Percentiles rank a stretch among this genome's conserved stretches.
Evolutionary conservation across 2,797 vertebrate genomes (phyloP).

Genomic region (Dicrostonyx torquatus): DNA sequence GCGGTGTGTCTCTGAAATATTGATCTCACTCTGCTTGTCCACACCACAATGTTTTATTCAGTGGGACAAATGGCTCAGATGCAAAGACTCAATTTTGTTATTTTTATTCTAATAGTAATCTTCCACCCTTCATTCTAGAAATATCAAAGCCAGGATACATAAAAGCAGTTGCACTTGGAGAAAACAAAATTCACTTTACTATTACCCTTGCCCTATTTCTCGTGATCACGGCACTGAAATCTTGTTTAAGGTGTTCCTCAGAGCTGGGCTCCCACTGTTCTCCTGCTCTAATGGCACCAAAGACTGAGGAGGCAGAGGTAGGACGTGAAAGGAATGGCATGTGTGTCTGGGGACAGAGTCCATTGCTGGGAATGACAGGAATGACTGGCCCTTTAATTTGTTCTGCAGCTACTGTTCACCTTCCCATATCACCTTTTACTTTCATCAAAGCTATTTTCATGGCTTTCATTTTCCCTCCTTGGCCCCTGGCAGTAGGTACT

Average conservation of each 20-base stretch:
- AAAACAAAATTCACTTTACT: constrained; percentile 55
- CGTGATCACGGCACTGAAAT: constrained; percentile 54
- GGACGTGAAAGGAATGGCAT: not conserved
- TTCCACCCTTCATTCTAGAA: not conserved
- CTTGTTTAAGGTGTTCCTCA: constrained; percentile 38
- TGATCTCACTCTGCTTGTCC: not conserved
- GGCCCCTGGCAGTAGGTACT: not conserved
- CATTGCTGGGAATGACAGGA: not conserved
- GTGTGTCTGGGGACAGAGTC: not conserved
- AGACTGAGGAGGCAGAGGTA: not conserved
- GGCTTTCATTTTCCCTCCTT: not conserved
- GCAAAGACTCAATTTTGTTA: not conserved
- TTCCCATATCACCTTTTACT: not conserved
- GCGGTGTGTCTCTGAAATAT: constrained; percentile 12
- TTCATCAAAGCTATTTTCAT: constrained; percentile 38
- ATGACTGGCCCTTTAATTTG: constrained; percentile 53
- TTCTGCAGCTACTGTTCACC: not conserved
- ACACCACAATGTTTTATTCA: constrained; percentile 29
- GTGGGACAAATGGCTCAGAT: constrained; percentile 40
- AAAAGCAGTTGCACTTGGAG: constrained; percentile 9
- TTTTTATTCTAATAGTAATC: constrained; percentile 25
- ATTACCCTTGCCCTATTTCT: constrained; percentile 54
- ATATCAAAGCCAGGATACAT: constrained; percentile 40
- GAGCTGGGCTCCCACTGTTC: not conserved
- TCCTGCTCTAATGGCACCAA: not conserved